Evolutionary conservation across 2,113 vertebrate genomes (phyloP).

Genomic region (Cinclus cinclus): DNA sequence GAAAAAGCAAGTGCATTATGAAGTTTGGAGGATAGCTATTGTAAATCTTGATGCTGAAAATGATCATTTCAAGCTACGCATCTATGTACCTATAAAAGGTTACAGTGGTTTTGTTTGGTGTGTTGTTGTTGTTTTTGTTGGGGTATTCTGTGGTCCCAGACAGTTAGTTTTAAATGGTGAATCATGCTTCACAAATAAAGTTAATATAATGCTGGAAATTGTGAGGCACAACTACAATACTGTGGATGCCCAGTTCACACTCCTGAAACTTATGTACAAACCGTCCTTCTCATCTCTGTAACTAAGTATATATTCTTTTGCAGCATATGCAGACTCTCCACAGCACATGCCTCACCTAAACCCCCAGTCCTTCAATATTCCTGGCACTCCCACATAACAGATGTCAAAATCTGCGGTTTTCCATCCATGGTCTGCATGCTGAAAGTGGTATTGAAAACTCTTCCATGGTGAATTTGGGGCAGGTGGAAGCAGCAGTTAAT

Average conservation of each 20-base stretch:
- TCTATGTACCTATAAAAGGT: background rate
- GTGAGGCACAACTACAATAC: background rate
- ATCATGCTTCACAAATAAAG: background rate
- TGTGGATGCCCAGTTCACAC: background rate
- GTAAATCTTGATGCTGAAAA: background rate
- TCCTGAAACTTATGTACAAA: background rate
- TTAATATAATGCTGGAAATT: background rate
- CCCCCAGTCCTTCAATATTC: background rate
- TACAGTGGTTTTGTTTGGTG: background rate
- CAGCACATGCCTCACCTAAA: background rate
- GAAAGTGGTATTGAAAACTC: background rate
- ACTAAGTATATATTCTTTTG: background rate
- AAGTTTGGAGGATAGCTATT: background rate
- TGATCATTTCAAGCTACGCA: background rate
- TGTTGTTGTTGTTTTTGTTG: background rate
- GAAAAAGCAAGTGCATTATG: background rate
- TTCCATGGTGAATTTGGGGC: background rate
- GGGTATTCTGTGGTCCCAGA: background rate
- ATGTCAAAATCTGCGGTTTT: background rate
- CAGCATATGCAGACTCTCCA: background rate
- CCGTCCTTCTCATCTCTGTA: background rate
- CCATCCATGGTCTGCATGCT: rapidly evolving
- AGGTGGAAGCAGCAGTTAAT: background rate
- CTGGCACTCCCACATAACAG: background rate
- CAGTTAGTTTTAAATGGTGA: background rate